Conservation (phyloP, 2,113 vertebrate species). For the Ivindomyrus marchei region DNA sequence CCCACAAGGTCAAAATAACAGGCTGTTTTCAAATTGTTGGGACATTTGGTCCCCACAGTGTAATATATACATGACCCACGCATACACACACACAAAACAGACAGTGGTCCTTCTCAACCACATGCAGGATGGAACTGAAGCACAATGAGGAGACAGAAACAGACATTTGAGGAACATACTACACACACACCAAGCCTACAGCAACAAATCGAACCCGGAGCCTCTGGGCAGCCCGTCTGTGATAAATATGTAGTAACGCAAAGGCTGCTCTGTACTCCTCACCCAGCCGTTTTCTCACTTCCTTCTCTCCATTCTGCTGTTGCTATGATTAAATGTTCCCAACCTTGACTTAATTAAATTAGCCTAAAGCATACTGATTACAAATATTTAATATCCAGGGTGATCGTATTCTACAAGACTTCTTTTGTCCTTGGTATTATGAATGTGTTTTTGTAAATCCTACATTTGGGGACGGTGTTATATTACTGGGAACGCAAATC, state of each 20-base stretch:
- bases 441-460: background rate
- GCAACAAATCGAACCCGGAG: background rate
- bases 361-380: background rate
- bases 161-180: background rate
- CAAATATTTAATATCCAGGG: constrained; percentile 4
- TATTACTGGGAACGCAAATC: background rate
- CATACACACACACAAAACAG: background rate
- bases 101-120: background rate
- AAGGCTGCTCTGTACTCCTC: background rate
- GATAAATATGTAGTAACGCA: background rate
- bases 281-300: background rate
- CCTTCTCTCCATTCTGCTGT: background rate
- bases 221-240: background rate
- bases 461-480: background rate
- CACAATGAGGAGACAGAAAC: background rate
- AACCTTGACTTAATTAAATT: constrained; percentile 9
- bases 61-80: background rate
- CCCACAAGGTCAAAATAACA: background rate
- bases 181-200: background rate
- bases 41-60: background rate
- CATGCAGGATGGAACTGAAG: background rate
- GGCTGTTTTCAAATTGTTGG: background rate
- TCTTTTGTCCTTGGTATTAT: background rate
- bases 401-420: background rate
- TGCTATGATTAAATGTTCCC: background rate